Evolutionary conservation across 2,797 vertebrate species (phyloP), one percentile per base, ranked within the genome.

Genomic region (Melanotaenia trifasciata): DNA sequence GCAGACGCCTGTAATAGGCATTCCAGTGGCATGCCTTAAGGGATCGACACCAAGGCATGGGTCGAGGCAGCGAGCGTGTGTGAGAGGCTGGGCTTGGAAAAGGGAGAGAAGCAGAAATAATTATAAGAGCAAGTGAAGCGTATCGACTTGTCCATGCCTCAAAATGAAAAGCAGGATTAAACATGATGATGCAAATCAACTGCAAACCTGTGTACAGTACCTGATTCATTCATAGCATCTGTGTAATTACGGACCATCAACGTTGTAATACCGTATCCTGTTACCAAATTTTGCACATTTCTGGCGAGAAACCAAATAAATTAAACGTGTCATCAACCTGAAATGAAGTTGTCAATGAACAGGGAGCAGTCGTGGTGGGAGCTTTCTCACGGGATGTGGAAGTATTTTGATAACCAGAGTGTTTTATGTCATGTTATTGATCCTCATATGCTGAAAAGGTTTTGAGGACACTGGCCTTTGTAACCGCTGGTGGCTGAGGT

Each of bases 21-120:
- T 82, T 76, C 82, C 70, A 58, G 79, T 75, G 73, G 67, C 82
- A 59, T 73, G 88, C 93, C 94, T 90, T 79, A 75, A 35, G 90
- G 93, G 92, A 91, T 78, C 51, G 79, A 87, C 90, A 81, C 74
- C 78, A 83, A 58, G 79, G 84, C 80, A 79, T 33, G 74, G 64
- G 79, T 84, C 67, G 59, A 79, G 82, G 81, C 84, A 76, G 84
- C 80, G 83, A 84, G 84, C 64, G 76, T 69, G 78, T 85, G 87
- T 75, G 78, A 81, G 86, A 86, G 76, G 75, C 84, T 80, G 84
- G 87, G 88, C 75, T 86, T 78, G 70, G 89, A 86, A 88, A 87
- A 88, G 78, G 68, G 84, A 89, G 89, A 88, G 80, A 78, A 91
- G 91, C 85, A 89, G 90, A 94, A 93, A 94, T 94, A 94, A 94